These are phyloP conservation scores for Enoplosus armatus DNA, from an alignment of 2,797 vertebrate species.

Conservation along the genomic window DNA sequence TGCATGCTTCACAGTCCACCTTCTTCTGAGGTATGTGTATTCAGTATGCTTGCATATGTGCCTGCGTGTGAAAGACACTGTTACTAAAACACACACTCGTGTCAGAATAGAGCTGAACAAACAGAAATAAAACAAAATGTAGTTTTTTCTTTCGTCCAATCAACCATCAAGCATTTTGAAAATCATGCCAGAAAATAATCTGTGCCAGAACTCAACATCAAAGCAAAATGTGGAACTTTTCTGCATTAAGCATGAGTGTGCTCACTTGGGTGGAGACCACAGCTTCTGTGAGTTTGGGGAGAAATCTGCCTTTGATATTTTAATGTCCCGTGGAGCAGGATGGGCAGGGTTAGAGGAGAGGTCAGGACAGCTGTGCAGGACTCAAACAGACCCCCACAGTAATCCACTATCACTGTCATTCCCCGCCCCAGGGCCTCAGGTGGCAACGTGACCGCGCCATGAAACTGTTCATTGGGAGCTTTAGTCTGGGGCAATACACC, in stretches of 20 bases:
- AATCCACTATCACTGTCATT: constrained; percentile 45
- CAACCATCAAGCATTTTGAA: constrained; percentile 67
- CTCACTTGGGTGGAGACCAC: constrained; percentile 68
- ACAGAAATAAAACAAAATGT: constrained; percentile 36
- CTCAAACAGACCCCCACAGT: constrained; percentile 27
- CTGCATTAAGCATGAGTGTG: constrained; percentile 47
- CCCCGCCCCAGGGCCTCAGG: constrained; percentile 27
- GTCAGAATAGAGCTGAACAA: constrained; percentile 40
- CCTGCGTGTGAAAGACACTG: constrained; percentile 28
- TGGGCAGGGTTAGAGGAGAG: constrained; percentile 54
- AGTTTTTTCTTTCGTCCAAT: constrained; percentile 47
- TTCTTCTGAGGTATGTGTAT: constrained; percentile 5
- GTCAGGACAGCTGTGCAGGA: constrained; percentile 35
- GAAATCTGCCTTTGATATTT: constrained; percentile 76
- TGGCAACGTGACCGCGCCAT: constrained; percentile 17
- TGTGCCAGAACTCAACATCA: constrained; percentile 63
- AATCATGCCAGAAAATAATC: constrained; percentile 37
- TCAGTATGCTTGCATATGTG: constrained; percentile 23
- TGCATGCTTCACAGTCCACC: constrained; percentile 14
- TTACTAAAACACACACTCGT: constrained; percentile 6
- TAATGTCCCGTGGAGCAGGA: constrained; percentile 67
- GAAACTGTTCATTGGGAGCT: constrained; percentile 16
- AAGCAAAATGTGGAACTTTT: constrained; percentile 64
- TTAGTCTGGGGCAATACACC: constrained; percentile 1
- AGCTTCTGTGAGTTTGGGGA: constrained; percentile 73